Evolutionary conservation across 2,113 vertebrate genomes (phyloP).

Genomic region (Ailuropoda melanoleuca): DNA sequence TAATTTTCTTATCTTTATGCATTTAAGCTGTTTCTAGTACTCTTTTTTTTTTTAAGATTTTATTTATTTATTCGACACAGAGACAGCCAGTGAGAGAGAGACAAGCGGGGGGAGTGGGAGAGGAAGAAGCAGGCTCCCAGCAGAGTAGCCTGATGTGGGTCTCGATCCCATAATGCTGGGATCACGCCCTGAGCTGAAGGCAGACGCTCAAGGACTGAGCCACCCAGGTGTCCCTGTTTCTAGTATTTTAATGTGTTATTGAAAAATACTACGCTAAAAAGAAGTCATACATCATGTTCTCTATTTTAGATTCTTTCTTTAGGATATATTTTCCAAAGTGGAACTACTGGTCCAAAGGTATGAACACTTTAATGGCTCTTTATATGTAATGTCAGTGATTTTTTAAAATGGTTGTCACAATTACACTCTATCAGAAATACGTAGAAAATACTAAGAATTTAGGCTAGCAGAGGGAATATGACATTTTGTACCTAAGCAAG

Average conservation of each 20-base stretch:
- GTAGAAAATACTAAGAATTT: conserved; percentile 19
- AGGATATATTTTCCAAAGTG: background rate
- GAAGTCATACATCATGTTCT: background rate
- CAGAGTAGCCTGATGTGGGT: no score
- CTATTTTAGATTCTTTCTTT: background rate
- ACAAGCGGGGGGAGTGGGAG: no score
- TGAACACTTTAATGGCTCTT: background rate
- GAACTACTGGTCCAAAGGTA: background rate
- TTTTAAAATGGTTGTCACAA: background rate
- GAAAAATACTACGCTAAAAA: conserved; percentile 3
- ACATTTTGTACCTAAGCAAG: background rate
- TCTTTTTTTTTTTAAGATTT: no score
- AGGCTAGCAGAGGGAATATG: background rate
- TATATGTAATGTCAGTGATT: background rate
- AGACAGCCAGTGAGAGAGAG: no score
- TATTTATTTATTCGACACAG: no score
- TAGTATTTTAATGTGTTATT: background rate
- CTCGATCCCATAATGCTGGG: no score
- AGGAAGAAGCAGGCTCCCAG: no score
- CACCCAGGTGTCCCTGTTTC: no score
- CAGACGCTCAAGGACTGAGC: no score
- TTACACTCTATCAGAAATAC: background rate
- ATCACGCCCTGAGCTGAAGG: no score
- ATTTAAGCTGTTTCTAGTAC: background rate
- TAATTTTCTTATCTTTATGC: background rate